Evolutionary conservation across 2,113 vertebrate species (phyloP), one percentile per base, ranked within the genome.

Genomic region (Chiloscyllium plagiosum): DNA sequence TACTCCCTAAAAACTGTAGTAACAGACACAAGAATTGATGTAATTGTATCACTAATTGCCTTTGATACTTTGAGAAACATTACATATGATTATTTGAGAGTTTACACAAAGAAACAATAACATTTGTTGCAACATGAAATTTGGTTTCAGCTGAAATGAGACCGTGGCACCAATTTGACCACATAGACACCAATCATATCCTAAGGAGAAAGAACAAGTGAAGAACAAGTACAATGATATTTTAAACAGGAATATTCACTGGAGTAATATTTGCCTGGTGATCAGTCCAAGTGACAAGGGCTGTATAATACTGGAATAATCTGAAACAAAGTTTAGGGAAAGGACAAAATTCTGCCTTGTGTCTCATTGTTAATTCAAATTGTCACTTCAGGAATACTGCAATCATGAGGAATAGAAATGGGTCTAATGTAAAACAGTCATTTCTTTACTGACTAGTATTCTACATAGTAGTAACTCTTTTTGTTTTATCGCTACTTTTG

Each of bases 161-260:
- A 3, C 20, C 19, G 0, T 22, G 33, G 65, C 42, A 94, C 50
- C 50, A 95, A 72, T 52, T 42, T 70, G 37, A 2, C 24, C 37
- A 72, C 26, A 15, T 26, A 20, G 24, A 37, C 50, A 68, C 24
- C 94, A 95, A 50, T 52, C 13, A 12, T 95, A 5, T 72, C 68
- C n/a, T 4, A 29, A 24, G 42, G 42, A 92, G 94, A 29, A 94
- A 94, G 70, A 42, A 72, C 29, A 50, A 15, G 37, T 72, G 68
- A 95, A 95, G 93, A 95, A 95, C 94, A 52, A 29, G 66, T 42
- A 72, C 68, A 70, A 42, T 95, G 47, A 95, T 94, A 72, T 72
- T 72, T 72, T 52, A 72, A 72, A 69, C 50, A 52, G 94, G 68
- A 26, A 33, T 95, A 72, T 15, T 72, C 24, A 33, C 94, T 50